A percentile compares a stretch with the other conserved stretches of the same genome.
Conservation (phyloP, 2,888 invertebrate species). For the Euplexia lucipara region DNA sequence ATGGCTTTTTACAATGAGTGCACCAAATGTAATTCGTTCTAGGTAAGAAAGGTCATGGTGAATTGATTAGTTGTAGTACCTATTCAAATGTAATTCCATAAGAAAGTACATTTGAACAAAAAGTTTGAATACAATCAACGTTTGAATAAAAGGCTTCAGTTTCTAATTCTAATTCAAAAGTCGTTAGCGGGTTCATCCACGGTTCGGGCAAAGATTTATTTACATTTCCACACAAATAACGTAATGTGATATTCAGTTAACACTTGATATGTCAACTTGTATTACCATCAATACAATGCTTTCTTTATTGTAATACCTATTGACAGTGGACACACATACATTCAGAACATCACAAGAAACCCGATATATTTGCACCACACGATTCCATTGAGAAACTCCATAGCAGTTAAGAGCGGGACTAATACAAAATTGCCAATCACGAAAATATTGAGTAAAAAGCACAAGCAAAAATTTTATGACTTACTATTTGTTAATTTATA, state of each 20-base stretch:
- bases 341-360: slow-evolving; percentile 27
- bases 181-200: no score
- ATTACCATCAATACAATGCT: slow-evolving; percentile 33
- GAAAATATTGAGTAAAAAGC: no score
- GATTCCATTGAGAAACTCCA: slow-evolving; percentile 61
- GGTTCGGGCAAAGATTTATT: no score
- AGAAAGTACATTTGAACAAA: background rate
- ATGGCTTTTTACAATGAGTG: slow-evolving; percentile 38
- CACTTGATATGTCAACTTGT: slow-evolving; percentile 33
- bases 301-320: slow-evolving; percentile 26
- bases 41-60: background rate
- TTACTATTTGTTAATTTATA: no score
- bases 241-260: slow-evolving; percentile 4
- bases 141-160: background rate
- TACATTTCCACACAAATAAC: no score
- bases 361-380: slow-evolving; percentile 51
- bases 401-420: slow-evolving; percentile 26
- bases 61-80: slow-evolving; percentile 1
- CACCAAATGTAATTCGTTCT: slow-evolving; percentile 36
- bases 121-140: background rate
- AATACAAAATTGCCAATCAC: no score
- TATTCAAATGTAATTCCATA: no score
- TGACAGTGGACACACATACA: slow-evolving; percentile 25
- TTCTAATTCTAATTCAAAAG: background rate
- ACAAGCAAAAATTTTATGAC: no score